A percentile compares a stretch with the other conserved stretches of the same genome.
Conservation (phyloP, 2,113 vertebrate species). For the Talpa occidentalis region DNA sequence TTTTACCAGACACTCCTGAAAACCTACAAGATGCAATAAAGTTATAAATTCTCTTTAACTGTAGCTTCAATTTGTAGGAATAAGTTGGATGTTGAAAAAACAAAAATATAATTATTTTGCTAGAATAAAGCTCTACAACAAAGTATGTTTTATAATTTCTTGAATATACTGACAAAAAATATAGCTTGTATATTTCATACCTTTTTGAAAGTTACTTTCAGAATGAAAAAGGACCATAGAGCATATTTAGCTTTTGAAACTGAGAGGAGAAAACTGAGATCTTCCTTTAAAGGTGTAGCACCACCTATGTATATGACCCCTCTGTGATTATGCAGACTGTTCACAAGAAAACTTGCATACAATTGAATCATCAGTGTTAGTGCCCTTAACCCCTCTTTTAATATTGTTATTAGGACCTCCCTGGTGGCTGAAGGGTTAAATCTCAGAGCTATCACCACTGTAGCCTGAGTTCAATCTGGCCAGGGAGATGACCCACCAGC, state of each 20-base stretch:
- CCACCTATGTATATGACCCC: neutral
- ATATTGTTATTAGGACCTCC: neutral
- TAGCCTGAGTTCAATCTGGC: no score
- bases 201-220: neutral
- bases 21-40: neutral
- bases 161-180: neutral
- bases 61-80: neutral
- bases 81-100: neutral
- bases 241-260: neutral
- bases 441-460: no score
- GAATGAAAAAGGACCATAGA: neutral
- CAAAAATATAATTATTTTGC: neutral
- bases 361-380: neutral
- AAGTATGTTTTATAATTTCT: slow-evolving; percentile 14
- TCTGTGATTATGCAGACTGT: neutral
- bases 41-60: slow-evolving; percentile 49
- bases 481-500: no score
- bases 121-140: neutral
- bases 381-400: neutral
- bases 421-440: no score
- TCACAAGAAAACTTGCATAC: neutral
- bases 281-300: neutral
- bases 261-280: neutral
- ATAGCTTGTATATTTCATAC: neutral
- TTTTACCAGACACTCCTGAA: slow-evolving; percentile 27